These are phyloP conservation scores for Myrmophylax atrothorax DNA, from an alignment of 2,113 vertebrate genomes.

Conservation along the genomic window DNA sequence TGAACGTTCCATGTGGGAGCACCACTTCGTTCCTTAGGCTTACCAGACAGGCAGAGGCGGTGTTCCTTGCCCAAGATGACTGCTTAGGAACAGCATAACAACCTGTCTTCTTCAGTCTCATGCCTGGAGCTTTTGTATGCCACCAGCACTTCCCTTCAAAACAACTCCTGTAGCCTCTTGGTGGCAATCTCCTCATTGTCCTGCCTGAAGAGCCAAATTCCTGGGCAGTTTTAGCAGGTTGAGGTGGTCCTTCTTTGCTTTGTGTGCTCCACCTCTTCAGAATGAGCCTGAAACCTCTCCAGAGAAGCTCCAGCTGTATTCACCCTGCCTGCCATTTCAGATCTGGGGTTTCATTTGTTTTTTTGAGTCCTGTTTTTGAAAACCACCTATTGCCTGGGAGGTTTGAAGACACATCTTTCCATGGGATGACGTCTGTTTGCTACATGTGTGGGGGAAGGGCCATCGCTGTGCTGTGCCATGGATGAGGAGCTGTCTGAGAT, in stretches of 20 bases:
- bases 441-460: rapidly evolving
- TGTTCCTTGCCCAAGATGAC: not conserved
- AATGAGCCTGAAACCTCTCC: not conserved
- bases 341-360: not conserved
- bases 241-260: not conserved
- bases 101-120: not conserved
- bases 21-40: not conserved
- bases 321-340: not conserved
- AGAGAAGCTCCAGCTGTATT: not conserved
- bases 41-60: not conserved
- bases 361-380: not conserved
- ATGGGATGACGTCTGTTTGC: rapidly evolving
- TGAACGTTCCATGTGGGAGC: not conserved
- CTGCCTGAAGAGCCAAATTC: not conserved
- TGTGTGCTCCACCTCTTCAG: not conserved
- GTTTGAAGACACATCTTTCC: not conserved
- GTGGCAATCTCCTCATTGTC: not conserved
- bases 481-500: not conserved
- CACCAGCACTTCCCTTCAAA: not conserved
- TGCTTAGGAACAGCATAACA: not conserved
- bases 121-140: not conserved
- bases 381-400: not conserved
- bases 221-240: not conserved
- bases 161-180: not conserved
- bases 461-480: rapidly evolving